Evolutionary conservation across 2,888 invertebrate species (phyloP), one percentile per base, ranked within the genome.

Genomic region (Eurytoma adleriae): DNA sequence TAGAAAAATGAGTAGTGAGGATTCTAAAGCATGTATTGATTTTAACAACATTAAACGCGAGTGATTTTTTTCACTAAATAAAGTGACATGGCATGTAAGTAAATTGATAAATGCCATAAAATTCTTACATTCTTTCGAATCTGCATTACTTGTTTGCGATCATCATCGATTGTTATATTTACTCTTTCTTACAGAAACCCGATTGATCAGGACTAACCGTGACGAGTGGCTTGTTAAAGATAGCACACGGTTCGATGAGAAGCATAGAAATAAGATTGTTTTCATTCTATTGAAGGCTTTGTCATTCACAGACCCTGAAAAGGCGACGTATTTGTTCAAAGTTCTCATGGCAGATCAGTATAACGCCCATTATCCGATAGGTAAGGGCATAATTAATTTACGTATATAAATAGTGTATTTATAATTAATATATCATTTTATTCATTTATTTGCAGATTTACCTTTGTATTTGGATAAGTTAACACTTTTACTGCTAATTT

Each of bases 381-480:
- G 88, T 89, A 83, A 86, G 84, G 10, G 10, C 40, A 3, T 7
- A n/a, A 48, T 48, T 24, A 69, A 54, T 67, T 67, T 50, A 27
- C n/a, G n/a, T 13, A 64, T 61, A 13, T n/a, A 12, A 10, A 30
- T 13, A 7, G 50, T 27, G 68, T 50, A 64, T 27, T 40, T 1
- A n/a, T 30, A 48, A n/a, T 64, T 18, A 3, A n/a, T 48, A 1
- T 40, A 7, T 40, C 13, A 30, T 30, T 18, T 30, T 68, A 16
- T 7, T 40, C 7, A 69, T 57, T 61, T 78, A 74, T 59, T 79
- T 73, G 50, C 57, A 27, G 80, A 64, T 78, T 72, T 75, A 59
- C 76, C 84, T 84, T 62, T 83, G 85, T 88, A 88, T 80, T 82
- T 89, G 59, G 85, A 88, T 71, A 86, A 83, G 69, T 59, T 89